phyloP scores from a whole-genome alignment of 2,797 vertebrate genomes.

The Chromis chromis region DNA sequence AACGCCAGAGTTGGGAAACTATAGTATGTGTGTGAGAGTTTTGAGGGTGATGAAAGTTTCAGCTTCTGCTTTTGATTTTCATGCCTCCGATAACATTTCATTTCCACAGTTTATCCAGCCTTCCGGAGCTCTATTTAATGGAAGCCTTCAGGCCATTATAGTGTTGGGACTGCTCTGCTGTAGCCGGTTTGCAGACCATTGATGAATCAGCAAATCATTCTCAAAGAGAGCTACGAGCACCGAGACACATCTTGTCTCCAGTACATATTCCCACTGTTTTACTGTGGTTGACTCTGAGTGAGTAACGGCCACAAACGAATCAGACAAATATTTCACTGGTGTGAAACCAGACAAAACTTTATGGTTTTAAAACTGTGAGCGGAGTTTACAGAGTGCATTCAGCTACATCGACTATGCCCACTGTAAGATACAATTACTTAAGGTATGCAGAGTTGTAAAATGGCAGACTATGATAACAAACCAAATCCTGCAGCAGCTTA shows the following conservation, averaged over 20 bases:
- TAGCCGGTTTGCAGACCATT: constrained; percentile 16
- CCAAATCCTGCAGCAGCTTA: constrained; percentile 30
- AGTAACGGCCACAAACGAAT: constrained; percentile 28
- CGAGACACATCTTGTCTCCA: constrained; percentile 10
- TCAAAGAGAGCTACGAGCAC: constrained; percentile 27
- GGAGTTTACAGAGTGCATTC: constrained; percentile 50
- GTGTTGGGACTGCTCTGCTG: constrained; percentile 33
- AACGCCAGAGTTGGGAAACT: neutral
- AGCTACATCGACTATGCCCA: constrained; percentile 39
- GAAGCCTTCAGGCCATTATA: constrained; percentile 48
- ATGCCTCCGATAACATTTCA: constrained; percentile 65
- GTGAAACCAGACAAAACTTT: constrained; percentile 45
- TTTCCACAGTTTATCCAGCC: constrained; percentile 61
- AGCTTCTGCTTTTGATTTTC: constrained; percentile 71
- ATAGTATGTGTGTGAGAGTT: neutral
- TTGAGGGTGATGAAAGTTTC: constrained; percentile 7
- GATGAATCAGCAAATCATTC: constrained; percentile 46
- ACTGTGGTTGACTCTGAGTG: neutral
- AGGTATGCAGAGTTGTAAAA: constrained; percentile 43
- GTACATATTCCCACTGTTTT: neutral
- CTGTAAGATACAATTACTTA: constrained; percentile 44
- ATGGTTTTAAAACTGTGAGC: constrained; percentile 35
- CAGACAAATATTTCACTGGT: constrained; percentile 21
- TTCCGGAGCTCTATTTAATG: constrained; percentile 55
- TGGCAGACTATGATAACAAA: constrained; percentile 46